A percentile compares a stretch with the other conserved stretches of the same genome.
These are phyloP conservation scores for Tetragnatha versicolor DNA, from an alignment of 1,140 invertebrate species.

Conservation along the genomic window DNA sequence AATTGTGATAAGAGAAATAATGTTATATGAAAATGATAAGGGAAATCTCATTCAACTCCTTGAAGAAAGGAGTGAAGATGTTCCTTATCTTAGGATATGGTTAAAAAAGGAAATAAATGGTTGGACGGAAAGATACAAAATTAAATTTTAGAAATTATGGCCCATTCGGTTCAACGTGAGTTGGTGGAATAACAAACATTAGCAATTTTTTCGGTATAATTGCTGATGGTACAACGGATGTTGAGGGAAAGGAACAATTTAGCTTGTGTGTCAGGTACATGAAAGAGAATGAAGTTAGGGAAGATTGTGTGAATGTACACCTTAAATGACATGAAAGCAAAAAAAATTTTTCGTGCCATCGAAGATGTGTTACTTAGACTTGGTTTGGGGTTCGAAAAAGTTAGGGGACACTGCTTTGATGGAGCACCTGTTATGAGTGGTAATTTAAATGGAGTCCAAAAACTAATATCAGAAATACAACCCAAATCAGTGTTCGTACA, in stretches of 20 bases:
- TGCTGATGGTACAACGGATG: conserved; percentile 7
- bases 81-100: neutral
- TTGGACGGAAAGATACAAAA: neutral
- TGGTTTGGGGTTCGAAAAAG: conserved; percentile 2
- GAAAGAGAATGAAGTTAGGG: neutral
- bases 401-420: conserved; percentile 14
- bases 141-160: conserved; percentile 17
- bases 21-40: neutral
- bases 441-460: neutral
- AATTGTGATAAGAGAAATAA: no score
- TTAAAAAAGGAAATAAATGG: neutral
- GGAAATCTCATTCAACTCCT: conserved; percentile 7
- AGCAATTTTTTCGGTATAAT: neutral
- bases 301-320: conserved; percentile 3
- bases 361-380: conserved; percentile 8
- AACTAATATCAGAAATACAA: neutral
- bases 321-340: neutral
- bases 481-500: neutral
- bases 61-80: conserved; percentile 3
- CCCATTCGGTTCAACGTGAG: conserved; percentile 4
- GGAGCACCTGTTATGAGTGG: neutral
- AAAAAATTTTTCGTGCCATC: conserved; percentile 1
- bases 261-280: conserved; percentile 1
- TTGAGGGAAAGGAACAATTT: conserved; percentile 4
- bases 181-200: neutral